These are phyloP conservation scores for Scelioninae gen. 1 DNA, from an alignment of 2,888 invertebrate genomes.

Conservation along the genomic window DNA sequence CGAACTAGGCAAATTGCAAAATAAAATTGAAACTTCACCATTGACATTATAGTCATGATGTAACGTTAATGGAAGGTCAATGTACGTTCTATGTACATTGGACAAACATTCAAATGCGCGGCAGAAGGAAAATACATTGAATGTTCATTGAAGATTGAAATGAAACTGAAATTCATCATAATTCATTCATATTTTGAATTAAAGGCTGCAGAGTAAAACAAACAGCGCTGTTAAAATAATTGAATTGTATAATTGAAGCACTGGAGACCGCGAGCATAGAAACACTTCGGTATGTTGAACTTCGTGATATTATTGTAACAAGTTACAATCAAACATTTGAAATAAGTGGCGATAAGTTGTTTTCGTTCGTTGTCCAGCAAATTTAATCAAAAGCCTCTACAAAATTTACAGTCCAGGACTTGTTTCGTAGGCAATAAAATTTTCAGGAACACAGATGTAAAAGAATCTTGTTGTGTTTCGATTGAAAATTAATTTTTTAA, in stretches of 20 bases:
- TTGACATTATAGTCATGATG: not conserved
- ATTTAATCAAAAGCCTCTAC: not conserved
- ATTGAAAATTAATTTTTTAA: too few species aligned
- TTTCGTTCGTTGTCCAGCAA: not conserved
- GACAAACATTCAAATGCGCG: slow-evolving; percentile 19
- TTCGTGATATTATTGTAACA: not conserved
- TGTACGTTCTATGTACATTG: slow-evolving; percentile 22
- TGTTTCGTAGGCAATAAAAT: too few species aligned
- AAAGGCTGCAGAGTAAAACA: not conserved
- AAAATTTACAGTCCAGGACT: too few species aligned
- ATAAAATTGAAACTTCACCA: not conserved
- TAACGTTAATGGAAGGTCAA: slow-evolving; percentile 11
- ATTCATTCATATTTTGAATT: not conserved
- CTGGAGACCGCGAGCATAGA: not conserved
- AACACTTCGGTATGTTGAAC: not conserved
- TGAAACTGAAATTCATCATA: not conserved
- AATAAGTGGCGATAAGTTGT: not conserved
- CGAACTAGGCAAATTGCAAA: not conserved
- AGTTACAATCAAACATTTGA: not conserved
- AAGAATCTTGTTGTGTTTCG: too few species aligned
- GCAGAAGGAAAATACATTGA: slow-evolving; percentile 34
- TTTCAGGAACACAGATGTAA: too few species aligned
- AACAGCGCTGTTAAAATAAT: not conserved
- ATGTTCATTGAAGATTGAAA: slow-evolving; percentile 12
- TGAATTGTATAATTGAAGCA: not conserved